Base-by-base conservation (phyloP, 2,888 invertebrate genomes). In the Hypercompe scribonia region DNA sequence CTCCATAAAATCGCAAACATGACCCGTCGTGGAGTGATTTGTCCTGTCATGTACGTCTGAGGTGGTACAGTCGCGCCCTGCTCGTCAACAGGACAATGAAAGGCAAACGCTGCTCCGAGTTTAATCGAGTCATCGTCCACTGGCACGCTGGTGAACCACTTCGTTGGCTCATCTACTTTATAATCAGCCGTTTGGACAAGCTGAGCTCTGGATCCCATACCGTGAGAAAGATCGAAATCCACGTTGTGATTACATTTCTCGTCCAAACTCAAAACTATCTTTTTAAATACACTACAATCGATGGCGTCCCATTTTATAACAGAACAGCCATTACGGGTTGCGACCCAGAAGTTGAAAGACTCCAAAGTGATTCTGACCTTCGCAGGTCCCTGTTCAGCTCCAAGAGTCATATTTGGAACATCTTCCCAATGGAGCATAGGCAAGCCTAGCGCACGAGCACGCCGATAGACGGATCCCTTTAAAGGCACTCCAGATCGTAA, bases 391-490 rank as follows among this genome's bases (percentile, higher is more conserved):
- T 10, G 34, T 33, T 21, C 2, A 36, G 64, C 36, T 34, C n/a
- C 64, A 24, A 24, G 11, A 24, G 36, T 33, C 36, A 18, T 31
- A 61, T 61, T 21, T 34, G 11, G 24, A 4, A 65, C 36, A 11
- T 65, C n/a, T 34, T 65, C 64, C 64, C 64, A 65, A 33, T 34
- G 34, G 24, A 65, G 24, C 64, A 65, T 65, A 24, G 64, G 64
- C 24, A 65, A 36, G 24, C 36, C 64, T n/a, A 34, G 24, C 11
- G 24, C 36, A 65, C 34, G 64, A 65, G 21, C 33, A 4, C 18
- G 36, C n/a, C 34, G 64, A n/a, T 36, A 34, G 0, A 65, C 4
- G 13, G 36, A 24, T 24, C 64, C 34, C 10, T 65, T 36, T n/a
- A 65, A n/a, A 13, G 64, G 64, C 34, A 34, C 36, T n/a, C 64